Conservation (phyloP, 2,113 vertebrate genomes). For the Varanus komodoensis region DNA sequence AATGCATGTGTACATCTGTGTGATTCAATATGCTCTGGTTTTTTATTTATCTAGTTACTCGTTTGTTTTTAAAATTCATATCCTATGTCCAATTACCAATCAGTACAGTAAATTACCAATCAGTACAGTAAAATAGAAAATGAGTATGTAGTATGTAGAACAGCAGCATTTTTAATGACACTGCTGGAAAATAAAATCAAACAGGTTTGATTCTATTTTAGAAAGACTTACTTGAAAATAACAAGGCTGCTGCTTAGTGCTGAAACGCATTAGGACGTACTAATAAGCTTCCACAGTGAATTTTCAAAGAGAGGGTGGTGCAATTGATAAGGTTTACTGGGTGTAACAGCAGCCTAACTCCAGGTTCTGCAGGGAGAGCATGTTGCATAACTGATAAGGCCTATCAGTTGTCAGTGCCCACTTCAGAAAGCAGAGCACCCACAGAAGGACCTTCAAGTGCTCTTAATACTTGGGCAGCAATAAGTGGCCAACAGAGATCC, state of each 20-base stretch:
- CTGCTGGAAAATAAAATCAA: background rate
- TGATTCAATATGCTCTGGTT: background rate
- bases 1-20: background rate
- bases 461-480: background rate
- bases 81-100: too few relatives aligned
- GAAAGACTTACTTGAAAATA: background rate
- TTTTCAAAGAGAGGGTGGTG: background rate
- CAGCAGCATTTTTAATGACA: background rate
- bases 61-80: background rate
- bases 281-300: background rate
- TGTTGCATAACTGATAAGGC: too few relatives aligned
- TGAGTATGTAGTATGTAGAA: background rate
- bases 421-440: background rate
- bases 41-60: background rate
- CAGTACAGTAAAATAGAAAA: too few relatives aligned
- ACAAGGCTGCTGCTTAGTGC: background rate
- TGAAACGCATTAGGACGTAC: background rate
- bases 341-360: too few relatives aligned
- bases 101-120: too few relatives aligned
- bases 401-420: too few relatives aligned
- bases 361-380: background rate
- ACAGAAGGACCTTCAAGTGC: background rate
- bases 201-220: background rate
- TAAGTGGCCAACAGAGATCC: background rate
- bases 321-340: too few relatives aligned